Evolutionary conservation across 2,888 invertebrate genomes (phyloP), one percentile per base, ranked within the genome.

Genomic region (Tachina fera): DNA sequence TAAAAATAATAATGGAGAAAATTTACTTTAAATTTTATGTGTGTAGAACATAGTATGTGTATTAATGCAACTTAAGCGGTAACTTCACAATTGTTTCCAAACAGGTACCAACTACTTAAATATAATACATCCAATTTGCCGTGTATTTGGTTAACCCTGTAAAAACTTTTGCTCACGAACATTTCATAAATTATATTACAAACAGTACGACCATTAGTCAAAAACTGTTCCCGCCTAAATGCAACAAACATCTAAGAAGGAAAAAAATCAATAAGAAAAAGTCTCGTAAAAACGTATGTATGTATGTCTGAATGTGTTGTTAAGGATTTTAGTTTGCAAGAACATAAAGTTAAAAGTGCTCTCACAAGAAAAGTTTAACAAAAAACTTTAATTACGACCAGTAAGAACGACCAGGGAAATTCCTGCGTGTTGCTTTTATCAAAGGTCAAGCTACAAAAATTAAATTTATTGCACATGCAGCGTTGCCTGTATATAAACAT

Each of bases 381-480:
- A 43, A n/a, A 43, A 45, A 47, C 4, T 31, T 19, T 9, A 39
- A 39, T 10, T 31, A n/a, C n/a, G n/a, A n/a, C n/a, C n/a, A n/a
- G n/a, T n/a, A 81, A 56, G 4, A 60, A 76, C 63, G 14, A 56
- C 41, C 22, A 49, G 67, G 51, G 67, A 87, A 87, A 87, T 88
- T 87, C 80, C 87, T 87, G 84, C 88, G 87, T 87, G 87, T 84
- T 83, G 72, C 53, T 72, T 83, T 74, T 58, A n/a, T 60, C 70
- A 87, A 88, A 88, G 88, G 88, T 88, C 88, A 88, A 88, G 85
- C 71, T 14, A 74, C 43, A 76, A 19, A 47, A 78, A 82, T 49
- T 41, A 14, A 77, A 81, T 75, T 84, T 83, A 84, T 72, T 83
- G 86, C 84, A 84, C 87, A 87, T 83, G 75, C 76, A 81, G 51